Conservation (phyloP, 2,888 invertebrate species). For the Diplolepis rosae region DNA sequence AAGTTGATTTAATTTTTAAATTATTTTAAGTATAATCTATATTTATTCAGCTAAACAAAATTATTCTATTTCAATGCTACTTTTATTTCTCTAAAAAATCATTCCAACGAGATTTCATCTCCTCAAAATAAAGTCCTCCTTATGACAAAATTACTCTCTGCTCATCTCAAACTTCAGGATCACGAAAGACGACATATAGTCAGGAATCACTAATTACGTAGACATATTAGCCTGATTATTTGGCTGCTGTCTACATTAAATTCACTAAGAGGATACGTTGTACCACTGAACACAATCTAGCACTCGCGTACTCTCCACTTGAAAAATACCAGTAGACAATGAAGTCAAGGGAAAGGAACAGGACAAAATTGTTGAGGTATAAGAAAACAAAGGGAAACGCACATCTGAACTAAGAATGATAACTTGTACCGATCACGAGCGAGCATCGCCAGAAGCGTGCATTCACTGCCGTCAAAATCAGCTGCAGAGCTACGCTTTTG, state of each 20-base stretch:
- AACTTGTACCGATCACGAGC: conserved; percentile 30
- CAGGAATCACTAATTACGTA: background rate
- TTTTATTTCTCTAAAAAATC: no score
- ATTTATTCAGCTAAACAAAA: no score
- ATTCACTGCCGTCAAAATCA: conserved; percentile 46
- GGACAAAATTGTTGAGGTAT: background rate
- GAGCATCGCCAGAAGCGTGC: conserved; percentile 44
- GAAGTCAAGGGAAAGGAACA: background rate
- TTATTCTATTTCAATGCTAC: no score
- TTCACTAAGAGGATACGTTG: background rate
- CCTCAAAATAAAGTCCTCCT: background rate
- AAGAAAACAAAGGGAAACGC: background rate
- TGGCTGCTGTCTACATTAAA: background rate
- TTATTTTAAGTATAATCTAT: no score
- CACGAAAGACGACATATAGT: background rate
- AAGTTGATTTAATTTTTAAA: no score
- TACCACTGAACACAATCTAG: background rate
- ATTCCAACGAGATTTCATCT: no score
- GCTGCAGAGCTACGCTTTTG: conserved; percentile 52
- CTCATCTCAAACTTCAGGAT: background rate
- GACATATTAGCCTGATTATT: background rate
- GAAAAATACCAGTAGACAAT: background rate
- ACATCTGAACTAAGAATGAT: conserved; percentile 34
- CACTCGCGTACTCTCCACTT: background rate
- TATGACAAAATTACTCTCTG: background rate